phyloP scores from a whole-genome alignment of 2,888 invertebrate genomes.

The Lasioglossum figueresi region DNA sequence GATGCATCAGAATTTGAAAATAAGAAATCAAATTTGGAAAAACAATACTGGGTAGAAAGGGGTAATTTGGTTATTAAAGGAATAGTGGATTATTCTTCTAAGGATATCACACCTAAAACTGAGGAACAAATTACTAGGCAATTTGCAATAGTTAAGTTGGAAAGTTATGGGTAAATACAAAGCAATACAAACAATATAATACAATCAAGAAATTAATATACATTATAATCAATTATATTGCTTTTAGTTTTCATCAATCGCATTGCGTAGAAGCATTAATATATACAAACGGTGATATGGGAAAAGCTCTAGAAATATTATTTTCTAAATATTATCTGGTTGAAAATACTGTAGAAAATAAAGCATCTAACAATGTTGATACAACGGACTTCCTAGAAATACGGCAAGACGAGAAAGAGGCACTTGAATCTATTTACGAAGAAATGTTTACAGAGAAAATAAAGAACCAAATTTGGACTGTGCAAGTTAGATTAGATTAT shows the following conservation, averaged over 20 bases:
- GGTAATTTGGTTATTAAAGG: slow-evolving; percentile 91
- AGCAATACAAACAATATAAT: slow-evolving; percentile 14
- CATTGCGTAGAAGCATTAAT: slow-evolving; percentile 91
- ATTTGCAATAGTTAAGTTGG: slow-evolving; percentile 90
- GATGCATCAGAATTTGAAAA: slow-evolving; percentile 86
- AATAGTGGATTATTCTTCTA: slow-evolving; percentile 88
- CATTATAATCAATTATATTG: slow-evolving; percentile 60
- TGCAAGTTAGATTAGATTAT: slow-evolving; percentile 89
- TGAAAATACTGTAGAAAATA: slow-evolving; percentile 82
- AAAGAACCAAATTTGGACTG: slow-evolving; percentile 88
- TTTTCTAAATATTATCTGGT: slow-evolving; percentile 89
- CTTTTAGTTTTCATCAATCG: slow-evolving; percentile 89
- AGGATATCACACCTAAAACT: slow-evolving; percentile 85
- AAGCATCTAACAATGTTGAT: slow-evolving; percentile 83
- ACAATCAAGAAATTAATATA: slow-evolving; percentile 4
- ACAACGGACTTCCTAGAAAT: slow-evolving; percentile 87
- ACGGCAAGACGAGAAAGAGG: slow-evolving; percentile 89
- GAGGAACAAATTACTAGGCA: slow-evolving; percentile 88
- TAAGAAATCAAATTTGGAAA: slow-evolving; percentile 88
- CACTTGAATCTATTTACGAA: slow-evolving; percentile 92
- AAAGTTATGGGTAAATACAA: slow-evolving; percentile 85
- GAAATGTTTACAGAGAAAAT: slow-evolving; percentile 89
- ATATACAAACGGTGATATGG: slow-evolving; percentile 88
- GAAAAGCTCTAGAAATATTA: slow-evolving; percentile 89
- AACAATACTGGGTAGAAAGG: slow-evolving; percentile 91